Conservation (phyloP, 2,113 vertebrate species). For the Prochilodus magdalenae region DNA sequence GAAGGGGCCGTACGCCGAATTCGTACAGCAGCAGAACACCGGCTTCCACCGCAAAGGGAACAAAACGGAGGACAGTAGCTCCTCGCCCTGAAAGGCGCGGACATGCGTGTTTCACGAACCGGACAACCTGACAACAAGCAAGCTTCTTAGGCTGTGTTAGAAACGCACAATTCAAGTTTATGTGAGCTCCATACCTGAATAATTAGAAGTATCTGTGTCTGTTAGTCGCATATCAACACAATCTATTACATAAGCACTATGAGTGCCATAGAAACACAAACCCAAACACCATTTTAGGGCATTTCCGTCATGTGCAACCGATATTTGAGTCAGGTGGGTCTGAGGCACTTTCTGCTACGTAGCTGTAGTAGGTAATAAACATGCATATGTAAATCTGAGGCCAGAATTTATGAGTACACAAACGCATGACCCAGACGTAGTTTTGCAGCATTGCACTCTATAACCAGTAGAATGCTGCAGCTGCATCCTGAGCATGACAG, state of each 20-base stretch:
- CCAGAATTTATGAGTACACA: too few species aligned
- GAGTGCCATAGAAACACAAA: too few species aligned
- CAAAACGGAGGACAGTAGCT: neutral
- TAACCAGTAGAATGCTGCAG: too few species aligned
- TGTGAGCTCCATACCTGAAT: too few species aligned
- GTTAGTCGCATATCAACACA: neutral
- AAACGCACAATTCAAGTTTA: neutral
- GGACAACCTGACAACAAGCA: neutral
- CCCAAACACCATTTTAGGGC: too few species aligned
- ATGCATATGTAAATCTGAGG: neutral
- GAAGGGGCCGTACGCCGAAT: slow-evolving; percentile 68
- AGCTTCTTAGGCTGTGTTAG: neutral
- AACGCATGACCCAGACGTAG: too few species aligned
- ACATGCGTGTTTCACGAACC: neutral
- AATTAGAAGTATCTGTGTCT: neutral
- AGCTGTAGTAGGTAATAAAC: neutral
- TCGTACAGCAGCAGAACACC: slow-evolving; percentile 69
- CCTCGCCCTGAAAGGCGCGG: neutral
- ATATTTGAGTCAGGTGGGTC: neutral
- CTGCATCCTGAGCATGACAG: too few species aligned
- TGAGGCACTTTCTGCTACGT: neutral
- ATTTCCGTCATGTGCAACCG: neutral
- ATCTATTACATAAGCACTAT: too few species aligned
- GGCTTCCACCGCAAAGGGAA: slow-evolving; percentile 62
- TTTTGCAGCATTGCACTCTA: too few species aligned